These are phyloP conservation scores for Sweltsa coloradensis DNA, from an alignment of 1,140 invertebrate species.

Conservation along the genomic window DNA sequence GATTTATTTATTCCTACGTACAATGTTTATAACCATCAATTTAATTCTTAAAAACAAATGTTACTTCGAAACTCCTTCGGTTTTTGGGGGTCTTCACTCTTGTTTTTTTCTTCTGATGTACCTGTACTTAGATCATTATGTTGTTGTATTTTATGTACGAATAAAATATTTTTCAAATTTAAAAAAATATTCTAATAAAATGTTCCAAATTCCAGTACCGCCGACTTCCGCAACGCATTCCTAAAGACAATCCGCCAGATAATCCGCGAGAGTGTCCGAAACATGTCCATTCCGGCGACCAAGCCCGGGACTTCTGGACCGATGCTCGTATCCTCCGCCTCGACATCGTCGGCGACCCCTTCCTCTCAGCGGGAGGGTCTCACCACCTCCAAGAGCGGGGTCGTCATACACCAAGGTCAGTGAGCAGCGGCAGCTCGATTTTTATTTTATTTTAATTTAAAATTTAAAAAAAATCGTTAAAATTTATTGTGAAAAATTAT, in stretches of 20 bases:
- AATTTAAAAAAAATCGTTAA: too few relatives aligned
- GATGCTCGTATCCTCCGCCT: not conserved
- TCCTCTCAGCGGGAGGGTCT: not conserved
- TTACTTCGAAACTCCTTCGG: too few relatives aligned
- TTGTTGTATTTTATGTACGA: too few relatives aligned
- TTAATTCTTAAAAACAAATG: too few relatives aligned
- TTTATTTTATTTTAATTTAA: not conserved
- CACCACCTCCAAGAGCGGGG: conserved; percentile 1
- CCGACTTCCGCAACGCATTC: conserved; percentile 91
- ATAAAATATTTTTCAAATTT: not conserved
- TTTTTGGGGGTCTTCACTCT: too few relatives aligned
- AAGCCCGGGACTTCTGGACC: conserved; percentile 38
- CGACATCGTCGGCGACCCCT: not conserved
- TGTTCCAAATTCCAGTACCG: conserved; percentile 50
- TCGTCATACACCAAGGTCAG: conserved; percentile 34
- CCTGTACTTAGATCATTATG: too few relatives aligned
- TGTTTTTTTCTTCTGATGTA: too few relatives aligned
- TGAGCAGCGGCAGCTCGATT: too few relatives aligned
- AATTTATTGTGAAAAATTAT: too few relatives aligned
- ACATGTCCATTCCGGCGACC: conserved; percentile 83
- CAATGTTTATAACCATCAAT: too few relatives aligned
- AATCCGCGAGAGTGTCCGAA: conserved; percentile 86
- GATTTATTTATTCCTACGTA: too few relatives aligned
- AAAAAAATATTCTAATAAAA: conserved; percentile 1
- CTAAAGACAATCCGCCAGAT: conserved; percentile 93